Evolutionary conservation across 1,140 invertebrate genomes (phyloP).

Genomic region (Atta cephalotes): DNA sequence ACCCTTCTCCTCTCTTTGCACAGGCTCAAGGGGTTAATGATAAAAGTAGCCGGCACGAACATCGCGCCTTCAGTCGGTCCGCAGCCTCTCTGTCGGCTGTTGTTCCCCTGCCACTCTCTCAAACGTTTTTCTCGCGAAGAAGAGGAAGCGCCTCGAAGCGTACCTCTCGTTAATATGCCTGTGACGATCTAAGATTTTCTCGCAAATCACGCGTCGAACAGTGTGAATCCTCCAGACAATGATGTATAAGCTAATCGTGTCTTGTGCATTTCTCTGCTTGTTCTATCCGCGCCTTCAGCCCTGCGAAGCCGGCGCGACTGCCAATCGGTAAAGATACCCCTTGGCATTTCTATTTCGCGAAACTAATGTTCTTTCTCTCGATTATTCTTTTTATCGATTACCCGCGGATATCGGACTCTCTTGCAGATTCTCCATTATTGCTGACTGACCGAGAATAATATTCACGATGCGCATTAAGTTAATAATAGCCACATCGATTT

Average conservation of each 20-base stretch:
- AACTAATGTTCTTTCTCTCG: not conserved
- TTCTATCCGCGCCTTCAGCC: conserved; percentile 55
- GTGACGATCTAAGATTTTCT: conserved; percentile 18
- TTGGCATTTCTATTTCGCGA: not conserved
- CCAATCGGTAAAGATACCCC: conserved; percentile 70
- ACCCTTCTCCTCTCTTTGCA: conserved; percentile 69
- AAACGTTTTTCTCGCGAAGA: not conserved
- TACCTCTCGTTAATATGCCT: conserved; percentile 49
- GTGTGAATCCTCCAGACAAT: conserved; percentile 26
- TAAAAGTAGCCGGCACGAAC: conserved; percentile 67
- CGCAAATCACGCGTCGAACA: conserved; percentile 1
- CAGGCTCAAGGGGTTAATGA: conserved; percentile 70
- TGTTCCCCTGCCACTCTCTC: not conserved
- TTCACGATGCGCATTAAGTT: not conserved
- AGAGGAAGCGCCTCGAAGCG: not conserved
- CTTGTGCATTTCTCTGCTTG: conserved; percentile 56
- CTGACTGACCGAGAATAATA: not conserved
- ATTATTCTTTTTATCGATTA: not conserved
- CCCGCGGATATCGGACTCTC: too few relatives aligned
- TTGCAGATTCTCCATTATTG: not conserved
- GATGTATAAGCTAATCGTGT: conserved; percentile 38
- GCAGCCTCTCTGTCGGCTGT: conserved; percentile 28
- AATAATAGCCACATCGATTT: conserved; percentile 41
- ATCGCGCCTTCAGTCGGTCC: conserved; percentile 65
- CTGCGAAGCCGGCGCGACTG: conserved; percentile 40